Percentiles rank a stretch among this genome's conserved stretches.
Conservation (phyloP, 2,888 invertebrate species). For the Tuta absoluta region DNA sequence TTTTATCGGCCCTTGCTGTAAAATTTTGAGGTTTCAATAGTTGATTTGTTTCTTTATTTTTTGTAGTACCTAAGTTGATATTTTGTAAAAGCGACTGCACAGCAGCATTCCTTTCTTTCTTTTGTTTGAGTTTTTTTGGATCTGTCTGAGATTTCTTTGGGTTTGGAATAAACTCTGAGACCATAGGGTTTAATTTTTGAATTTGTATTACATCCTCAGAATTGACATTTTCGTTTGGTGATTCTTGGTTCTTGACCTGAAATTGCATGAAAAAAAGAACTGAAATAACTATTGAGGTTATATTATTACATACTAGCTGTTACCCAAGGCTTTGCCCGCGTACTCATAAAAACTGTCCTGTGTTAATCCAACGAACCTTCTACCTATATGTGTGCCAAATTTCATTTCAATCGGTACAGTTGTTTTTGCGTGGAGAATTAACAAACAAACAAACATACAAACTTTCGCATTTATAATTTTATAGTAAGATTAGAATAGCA, state of each 20-base stretch:
- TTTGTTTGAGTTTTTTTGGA: conserved; percentile 32
- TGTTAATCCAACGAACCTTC: too few relatives aligned
- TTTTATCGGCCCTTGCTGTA: too few relatives aligned
- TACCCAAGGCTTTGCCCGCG: too few relatives aligned
- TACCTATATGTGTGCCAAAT: too few relatives aligned
- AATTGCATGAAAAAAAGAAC: neutral
- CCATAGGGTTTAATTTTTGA: neutral
- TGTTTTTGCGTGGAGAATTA: too few relatives aligned
- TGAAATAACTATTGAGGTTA: neutral
- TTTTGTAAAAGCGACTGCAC: conserved; percentile 51
- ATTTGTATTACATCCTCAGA: neutral
- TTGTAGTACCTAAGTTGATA: conserved; percentile 33
- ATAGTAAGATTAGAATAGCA: too few relatives aligned
- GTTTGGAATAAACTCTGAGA: neutral
- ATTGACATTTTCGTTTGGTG: neutral
- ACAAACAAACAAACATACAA: too few relatives aligned
- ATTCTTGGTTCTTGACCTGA: conserved; percentile 10
- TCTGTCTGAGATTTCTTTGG: neutral
- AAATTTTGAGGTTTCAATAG: conserved; percentile 47
- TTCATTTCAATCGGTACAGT: too few relatives aligned
- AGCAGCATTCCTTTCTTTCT: conserved; percentile 51
- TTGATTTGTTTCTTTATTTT: conserved; percentile 31
- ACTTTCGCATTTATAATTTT: too few relatives aligned
- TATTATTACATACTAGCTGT: too few relatives aligned
- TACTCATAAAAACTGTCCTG: too few relatives aligned